Base-by-base conservation (phyloP, 2,797 vertebrate genomes). In the Enteromius afrohamiltoni region DNA sequence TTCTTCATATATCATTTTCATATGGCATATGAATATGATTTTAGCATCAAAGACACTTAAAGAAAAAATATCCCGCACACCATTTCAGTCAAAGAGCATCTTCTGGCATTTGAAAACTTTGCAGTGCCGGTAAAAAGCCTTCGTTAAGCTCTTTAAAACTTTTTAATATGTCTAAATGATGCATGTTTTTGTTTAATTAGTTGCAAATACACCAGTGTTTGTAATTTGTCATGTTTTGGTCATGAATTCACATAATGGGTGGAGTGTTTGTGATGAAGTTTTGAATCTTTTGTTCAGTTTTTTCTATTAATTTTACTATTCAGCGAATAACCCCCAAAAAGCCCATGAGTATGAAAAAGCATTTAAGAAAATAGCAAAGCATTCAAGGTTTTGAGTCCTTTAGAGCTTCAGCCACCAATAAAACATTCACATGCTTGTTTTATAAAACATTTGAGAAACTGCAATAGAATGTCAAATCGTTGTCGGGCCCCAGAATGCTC, bases 381-480 rank as follows among this genome's bases (percentile, higher is more conserved):
- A 34, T 51, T 49, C 19, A 67, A 49, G 26, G 40, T 78, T 64
- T 65, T 34, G 26, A 49, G 26, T 4, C 17, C 76, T 64, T 65
- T 60, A 65, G 60, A 21, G 21, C n/a, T 65, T 26, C 23, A 65
- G 19, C 16, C 19, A 65, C 42, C 2, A 2, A 64, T 42, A 29
- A 77, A 64, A 73, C 40, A 71, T 81, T 81, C 51, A 26, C 34
- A 71, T 21, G 31, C n/a, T 34, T 6, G 6, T 64, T 77, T 77
- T 62, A 37, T 64, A 8, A 49, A 81, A 73, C 55, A 51, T 74
- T 75, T 51, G 1, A 13, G 31, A 7, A 23, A 13, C 58, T 21
- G n/a, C 17, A 4, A 34, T 14, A 31, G 29, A n/a, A 82, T 29
- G 16, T 53, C 58, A 74, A 60, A n/a, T 64, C 29, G 11, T 64